A percentile compares a stretch with the other conserved stretches of the same genome.
Conservation (phyloP, 2,113 vertebrate species). For the Gambusia affinis region DNA sequence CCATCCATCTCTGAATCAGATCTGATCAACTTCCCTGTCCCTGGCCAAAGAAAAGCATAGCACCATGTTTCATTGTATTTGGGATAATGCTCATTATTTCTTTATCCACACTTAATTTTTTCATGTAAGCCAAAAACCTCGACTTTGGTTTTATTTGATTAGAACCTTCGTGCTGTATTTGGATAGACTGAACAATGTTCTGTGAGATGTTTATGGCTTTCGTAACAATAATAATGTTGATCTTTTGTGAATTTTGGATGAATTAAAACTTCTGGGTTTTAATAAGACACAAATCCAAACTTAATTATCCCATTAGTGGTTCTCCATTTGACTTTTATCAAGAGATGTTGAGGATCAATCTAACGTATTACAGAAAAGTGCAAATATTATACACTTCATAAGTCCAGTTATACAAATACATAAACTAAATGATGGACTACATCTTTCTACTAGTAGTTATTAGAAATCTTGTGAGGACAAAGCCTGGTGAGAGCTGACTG, state of each 20-base stretch:
- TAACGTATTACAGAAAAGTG: not conserved
- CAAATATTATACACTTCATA: not conserved
- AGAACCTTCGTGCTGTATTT: too few relatives aligned
- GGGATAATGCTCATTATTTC: too few relatives aligned
- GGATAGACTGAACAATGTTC: too few relatives aligned
- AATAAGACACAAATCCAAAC: not conserved
- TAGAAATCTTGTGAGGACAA: slow-evolving; percentile 23
- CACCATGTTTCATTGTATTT: too few relatives aligned
- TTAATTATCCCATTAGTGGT: not conserved
- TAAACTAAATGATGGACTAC: not conserved
- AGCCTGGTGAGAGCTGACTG: not conserved
- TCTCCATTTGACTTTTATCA: not conserved
- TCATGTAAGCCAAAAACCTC: not conserved
- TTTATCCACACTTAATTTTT: too few relatives aligned
- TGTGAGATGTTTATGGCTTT: too few relatives aligned
- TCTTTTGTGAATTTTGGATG: too few relatives aligned
- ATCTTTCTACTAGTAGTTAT: not conserved
- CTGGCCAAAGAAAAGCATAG: too few relatives aligned
- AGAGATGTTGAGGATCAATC: not conserved
- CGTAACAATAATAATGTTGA: too few relatives aligned
- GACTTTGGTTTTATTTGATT: not conserved
- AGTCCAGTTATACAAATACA: not conserved
- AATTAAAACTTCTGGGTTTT: too few relatives aligned
- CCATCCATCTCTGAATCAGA: too few relatives aligned
- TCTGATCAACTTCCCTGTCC: too few relatives aligned